Evolutionary conservation across 2,888 invertebrate genomes (phyloP), one percentile per base, ranked within the genome.

Genomic region (Lasius platythorax): DNA sequence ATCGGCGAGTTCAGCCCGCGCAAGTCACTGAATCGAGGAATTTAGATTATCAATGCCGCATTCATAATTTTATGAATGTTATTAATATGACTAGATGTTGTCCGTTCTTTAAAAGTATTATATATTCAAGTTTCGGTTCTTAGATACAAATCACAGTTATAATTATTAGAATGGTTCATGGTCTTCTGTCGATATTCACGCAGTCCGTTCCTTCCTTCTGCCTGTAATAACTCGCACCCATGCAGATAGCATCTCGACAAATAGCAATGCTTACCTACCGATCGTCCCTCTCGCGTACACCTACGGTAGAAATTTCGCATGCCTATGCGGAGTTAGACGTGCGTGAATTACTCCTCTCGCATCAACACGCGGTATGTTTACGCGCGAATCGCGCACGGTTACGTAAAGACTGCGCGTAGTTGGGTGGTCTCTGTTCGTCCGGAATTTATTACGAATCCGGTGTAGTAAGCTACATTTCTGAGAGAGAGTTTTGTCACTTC

Each of bases 211-310:
- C 91, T 91, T 91, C 40, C 91, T 92, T 91, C 40, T 90, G 90
- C 83, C 91, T 90, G 92, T 93, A 93, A 94, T 94, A 94, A 93
- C 92, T 94, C 92, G 93, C 92, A 93, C 90, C 92, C 92, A 93
- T 91, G 91, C 88, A 91, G 94, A 94, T 93, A 93, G 84, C 87
- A 94, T 94, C 93, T 93, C 93, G 93, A 93, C 93, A 93, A 94
- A 93, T 93, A 93, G 93, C 92, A 92, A 93, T 92, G 91, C 91
- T 91, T 92, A 83, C 90, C 91, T 91, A 92, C 92, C 89, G 92
- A 90, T 90, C 87, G 85, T 84, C 76, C 81, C 82, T 88, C 85
- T 87, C 76, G 72, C 84, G 75, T 66, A 73, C 84, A 82, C 67
- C 73, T 68, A 83, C 86, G 33, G 82, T 15, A 76, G 61, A 79